Percentiles rank a stretch among this genome's conserved stretches.
These are phyloP conservation scores for Colletes gigas DNA, from an alignment of 1,140 invertebrate genomes.

Conservation along the genomic window DNA sequence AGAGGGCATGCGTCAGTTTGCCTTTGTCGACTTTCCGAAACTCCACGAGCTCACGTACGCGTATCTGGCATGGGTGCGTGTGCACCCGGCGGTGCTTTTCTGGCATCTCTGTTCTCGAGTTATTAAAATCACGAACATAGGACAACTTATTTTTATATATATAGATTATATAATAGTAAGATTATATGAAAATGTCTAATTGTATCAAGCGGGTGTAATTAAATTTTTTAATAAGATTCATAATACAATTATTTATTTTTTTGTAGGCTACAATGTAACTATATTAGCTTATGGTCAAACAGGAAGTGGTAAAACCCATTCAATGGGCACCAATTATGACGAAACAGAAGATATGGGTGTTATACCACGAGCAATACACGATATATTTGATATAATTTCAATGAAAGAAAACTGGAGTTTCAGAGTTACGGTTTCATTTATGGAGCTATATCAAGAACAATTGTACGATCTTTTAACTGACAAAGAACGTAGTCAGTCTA, in stretches of 20 bases:
- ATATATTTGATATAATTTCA: constrained; percentile 91
- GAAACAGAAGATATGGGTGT: constrained; percentile 87
- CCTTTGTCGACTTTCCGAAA: too few relatives aligned
- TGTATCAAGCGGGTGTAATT: not conserved
- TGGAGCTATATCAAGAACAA: constrained; percentile 89
- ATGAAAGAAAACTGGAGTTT: constrained; percentile 85
- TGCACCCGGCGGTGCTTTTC: too few relatives aligned
- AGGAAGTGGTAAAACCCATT: constrained; percentile 95
- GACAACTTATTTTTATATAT: too few relatives aligned
- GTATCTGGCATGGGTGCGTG: too few relatives aligned
- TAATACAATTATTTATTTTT: not conserved
- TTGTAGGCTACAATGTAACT: constrained; percentile 93
- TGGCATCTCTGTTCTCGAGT: too few relatives aligned
- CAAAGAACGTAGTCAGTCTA: constrained; percentile 85
- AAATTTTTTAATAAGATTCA: not conserved
- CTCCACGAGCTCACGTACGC: too few relatives aligned
- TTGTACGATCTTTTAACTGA: constrained; percentile 89
- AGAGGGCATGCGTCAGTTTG: too few relatives aligned
- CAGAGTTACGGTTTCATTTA: constrained; percentile 88
- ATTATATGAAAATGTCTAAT: not conserved
- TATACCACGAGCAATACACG: constrained; percentile 91
- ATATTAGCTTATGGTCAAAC: constrained; percentile 97
- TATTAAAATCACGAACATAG: too few relatives aligned
- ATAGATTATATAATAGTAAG: too few relatives aligned
- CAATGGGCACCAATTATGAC: constrained; percentile 93